phyloP scores from a whole-genome alignment of 1,140 invertebrate species.

The Medauroidea extradentata region DNA sequence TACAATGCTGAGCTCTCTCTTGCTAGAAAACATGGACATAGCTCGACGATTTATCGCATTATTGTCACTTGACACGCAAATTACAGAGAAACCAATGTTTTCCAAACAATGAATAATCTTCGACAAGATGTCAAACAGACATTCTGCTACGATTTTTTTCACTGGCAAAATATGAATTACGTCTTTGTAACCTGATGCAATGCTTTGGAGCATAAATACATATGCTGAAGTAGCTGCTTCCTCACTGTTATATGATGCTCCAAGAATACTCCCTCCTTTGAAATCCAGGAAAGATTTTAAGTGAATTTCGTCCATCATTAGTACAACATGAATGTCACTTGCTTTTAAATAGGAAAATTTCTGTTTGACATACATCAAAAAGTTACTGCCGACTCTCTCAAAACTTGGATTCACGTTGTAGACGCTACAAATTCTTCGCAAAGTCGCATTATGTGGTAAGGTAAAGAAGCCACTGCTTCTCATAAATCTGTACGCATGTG shows the following conservation, averaged over 20 bases:
- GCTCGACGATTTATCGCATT: too few relatives aligned
- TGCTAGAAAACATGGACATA: too few relatives aligned
- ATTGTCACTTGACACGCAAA: background rate
- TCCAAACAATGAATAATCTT: slow-evolving; percentile 3
- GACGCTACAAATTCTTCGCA: background rate
- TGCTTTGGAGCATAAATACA: slow-evolving; percentile 22
- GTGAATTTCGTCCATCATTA: slow-evolving; percentile 25
- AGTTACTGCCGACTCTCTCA: background rate
- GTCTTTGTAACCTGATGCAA: slow-evolving; percentile 16
- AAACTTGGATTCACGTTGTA: background rate
- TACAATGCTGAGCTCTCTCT: too few relatives aligned
- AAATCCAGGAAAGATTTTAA: slow-evolving; percentile 20
- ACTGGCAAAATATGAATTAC: slow-evolving; percentile 15
- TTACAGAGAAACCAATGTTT: background rate
- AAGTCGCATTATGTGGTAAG: background rate
- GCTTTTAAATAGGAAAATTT: background rate
- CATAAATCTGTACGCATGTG: too few relatives aligned
- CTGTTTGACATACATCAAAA: background rate
- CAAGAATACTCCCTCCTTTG: slow-evolving; percentile 22
- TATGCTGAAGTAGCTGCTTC: slow-evolving; percentile 15
- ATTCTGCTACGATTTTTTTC: slow-evolving; percentile 9
- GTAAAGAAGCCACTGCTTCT: background rate
- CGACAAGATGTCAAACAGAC: slow-evolving; percentile 7
- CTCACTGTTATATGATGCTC: slow-evolving; percentile 13
- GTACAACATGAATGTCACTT: background rate